Conservation (phyloP, 2,797 vertebrate species). For the Hypotaenidia okinawae region DNA sequence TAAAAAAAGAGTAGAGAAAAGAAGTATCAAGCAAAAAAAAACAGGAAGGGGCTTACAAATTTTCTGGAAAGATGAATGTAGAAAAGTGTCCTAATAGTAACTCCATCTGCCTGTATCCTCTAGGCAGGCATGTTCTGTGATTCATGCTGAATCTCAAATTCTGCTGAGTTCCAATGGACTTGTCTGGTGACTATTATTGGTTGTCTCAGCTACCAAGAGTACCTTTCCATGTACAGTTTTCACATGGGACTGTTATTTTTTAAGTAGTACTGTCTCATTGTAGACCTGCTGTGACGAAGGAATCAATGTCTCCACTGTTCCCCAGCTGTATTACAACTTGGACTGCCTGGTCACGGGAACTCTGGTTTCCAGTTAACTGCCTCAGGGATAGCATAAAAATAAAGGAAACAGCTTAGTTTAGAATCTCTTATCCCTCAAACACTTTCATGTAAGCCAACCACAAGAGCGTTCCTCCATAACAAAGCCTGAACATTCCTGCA, state of each 20-base stretch:
- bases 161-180: neutral
- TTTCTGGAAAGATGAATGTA: neutral
- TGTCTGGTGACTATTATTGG: neutral
- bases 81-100: neutral
- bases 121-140: neutral
- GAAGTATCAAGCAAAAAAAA: neutral
- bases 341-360: neutral
- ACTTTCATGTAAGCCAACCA: neutral
- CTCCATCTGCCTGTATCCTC: neutral
- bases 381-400: neutral
- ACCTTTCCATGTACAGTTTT: neutral
- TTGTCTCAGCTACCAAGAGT: neutral
- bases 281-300: neutral
- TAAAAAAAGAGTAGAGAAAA: neutral
- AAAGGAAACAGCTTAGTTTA: neutral
- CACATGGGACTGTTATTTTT: neutral
- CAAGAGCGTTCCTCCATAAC: neutral
- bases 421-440: neutral
- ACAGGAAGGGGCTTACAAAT: neutral
- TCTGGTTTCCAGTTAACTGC: neutral
- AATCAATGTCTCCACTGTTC: neutral
- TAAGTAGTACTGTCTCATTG: neutral
- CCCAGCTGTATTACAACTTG: neutral
- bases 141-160: neutral
- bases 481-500: neutral